Evolutionary conservation across 2,888 invertebrate species (phyloP).

Genomic region (Eristalis intricaria): DNA sequence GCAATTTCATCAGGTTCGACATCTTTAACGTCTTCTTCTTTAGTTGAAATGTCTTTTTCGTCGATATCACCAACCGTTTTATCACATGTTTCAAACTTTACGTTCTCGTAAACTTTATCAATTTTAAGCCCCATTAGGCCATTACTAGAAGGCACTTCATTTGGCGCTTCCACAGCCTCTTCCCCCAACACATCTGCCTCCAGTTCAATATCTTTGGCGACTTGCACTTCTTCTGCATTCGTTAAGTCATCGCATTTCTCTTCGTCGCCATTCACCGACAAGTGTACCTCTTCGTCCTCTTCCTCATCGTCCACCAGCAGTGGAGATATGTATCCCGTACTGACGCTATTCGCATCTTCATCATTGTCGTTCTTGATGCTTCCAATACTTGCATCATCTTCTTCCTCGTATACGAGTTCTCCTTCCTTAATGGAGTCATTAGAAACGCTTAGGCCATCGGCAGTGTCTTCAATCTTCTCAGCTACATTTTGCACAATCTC

Average conservation of each 20-base stretch:
- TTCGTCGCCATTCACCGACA: conserved; percentile 54
- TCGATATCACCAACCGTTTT: conserved; percentile 40
- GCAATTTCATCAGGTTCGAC: conserved; percentile 16
- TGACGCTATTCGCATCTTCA: conserved; percentile 73
- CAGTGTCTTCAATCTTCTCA: conserved; percentile 46
- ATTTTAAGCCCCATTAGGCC: conserved; percentile 14
- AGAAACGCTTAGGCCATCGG: conserved; percentile 52
- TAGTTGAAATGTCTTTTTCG: conserved; percentile 15
- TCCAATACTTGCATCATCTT: conserved; percentile 72
- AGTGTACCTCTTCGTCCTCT: conserved; percentile 50
- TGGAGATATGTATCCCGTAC: conserved; percentile 73
- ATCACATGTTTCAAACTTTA: conserved; percentile 48
- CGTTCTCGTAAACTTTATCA: conserved; percentile 4
- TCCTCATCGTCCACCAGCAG: conserved; percentile 74
- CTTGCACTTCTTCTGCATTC: neutral
- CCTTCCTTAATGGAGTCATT: conserved; percentile 75
- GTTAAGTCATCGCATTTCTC: neutral
- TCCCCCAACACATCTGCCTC: neutral
- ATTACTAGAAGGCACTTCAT: conserved; percentile 14
- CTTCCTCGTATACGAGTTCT: conserved; percentile 76
- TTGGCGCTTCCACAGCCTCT: conserved; percentile 11
- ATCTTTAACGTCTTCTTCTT: conserved; percentile 24
- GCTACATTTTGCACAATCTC: conserved; percentile 79
- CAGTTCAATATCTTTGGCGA: neutral
- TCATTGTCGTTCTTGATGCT: conserved; percentile 62